A percentile compares a stretch with the other conserved stretches of the same genome.
phyloP scores from a whole-genome alignment of 2,888 invertebrate genomes.

The Sacculina carcini region DNA sequence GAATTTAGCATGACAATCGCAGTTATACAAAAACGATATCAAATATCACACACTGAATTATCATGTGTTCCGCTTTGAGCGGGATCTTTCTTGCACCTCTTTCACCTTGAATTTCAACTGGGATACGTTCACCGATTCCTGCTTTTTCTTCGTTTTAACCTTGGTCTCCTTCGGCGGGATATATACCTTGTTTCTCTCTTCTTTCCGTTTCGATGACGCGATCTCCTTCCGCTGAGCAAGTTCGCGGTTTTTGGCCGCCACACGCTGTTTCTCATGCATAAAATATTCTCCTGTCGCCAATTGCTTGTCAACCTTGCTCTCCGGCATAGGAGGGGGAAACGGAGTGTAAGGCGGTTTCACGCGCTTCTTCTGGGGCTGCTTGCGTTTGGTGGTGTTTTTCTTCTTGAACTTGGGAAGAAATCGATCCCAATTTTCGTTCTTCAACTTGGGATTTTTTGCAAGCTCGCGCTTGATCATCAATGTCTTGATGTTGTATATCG shows the following conservation, averaged over 20 bases:
- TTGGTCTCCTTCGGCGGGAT: slow-evolving; percentile 43
- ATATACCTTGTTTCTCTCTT: slow-evolving; percentile 49
- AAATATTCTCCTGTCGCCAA: slow-evolving; percentile 92
- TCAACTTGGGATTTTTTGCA: slow-evolving; percentile 68
- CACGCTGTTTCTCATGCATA: slow-evolving; percentile 51
- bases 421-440: slow-evolving; percentile 83
- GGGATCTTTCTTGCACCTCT: slow-evolving; percentile 26
- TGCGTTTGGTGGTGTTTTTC: slow-evolving; percentile 64
- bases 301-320: slow-evolving; percentile 75
- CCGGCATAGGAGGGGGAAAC: slow-evolving; percentile 77
- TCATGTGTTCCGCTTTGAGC: too few relatives aligned
- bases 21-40: too few relatives aligned
- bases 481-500: slow-evolving; percentile 89
- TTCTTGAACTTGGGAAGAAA: slow-evolving; percentile 81
- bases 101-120: slow-evolving; percentile 48
- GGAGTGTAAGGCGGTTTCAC: slow-evolving; percentile 87
- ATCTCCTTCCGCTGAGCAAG: slow-evolving; percentile 51
- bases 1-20: too few relatives aligned
- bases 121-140: slow-evolving; percentile 33
- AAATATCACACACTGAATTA: too few relatives aligned
- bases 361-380: slow-evolving; percentile 61
- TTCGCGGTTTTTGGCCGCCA: slow-evolving; percentile 37
- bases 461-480: slow-evolving; percentile 91
- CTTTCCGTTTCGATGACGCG: slow-evolving; percentile 42
- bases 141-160: slow-evolving; percentile 16